Evolutionary conservation across 2,113 vertebrate genomes (phyloP).

Genomic region (Piliocolobus tephrosceles): DNA sequence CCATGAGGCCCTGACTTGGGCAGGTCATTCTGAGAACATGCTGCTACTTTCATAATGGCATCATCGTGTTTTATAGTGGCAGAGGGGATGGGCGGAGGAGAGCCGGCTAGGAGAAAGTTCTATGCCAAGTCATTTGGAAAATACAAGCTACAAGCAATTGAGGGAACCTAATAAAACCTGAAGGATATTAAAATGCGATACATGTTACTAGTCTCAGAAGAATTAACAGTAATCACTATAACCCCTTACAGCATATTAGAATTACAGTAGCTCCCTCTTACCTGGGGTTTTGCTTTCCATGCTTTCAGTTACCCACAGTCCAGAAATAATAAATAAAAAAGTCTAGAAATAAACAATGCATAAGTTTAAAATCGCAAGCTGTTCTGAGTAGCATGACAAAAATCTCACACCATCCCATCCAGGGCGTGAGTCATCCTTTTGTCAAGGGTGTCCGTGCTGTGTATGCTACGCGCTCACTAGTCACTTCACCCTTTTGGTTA

Average conservation of each 20-base stretch:
- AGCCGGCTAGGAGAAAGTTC: slow-evolving; percentile 51
- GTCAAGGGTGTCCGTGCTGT: not conserved
- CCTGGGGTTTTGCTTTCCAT: not conserved
- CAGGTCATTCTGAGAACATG: slow-evolving; percentile 67
- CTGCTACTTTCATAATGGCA: slow-evolving; percentile 49
- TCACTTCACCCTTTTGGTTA: not conserved
- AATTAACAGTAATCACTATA: slow-evolving; percentile 5
- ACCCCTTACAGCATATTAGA: slow-evolving; percentile 32
- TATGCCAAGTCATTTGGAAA: slow-evolving; percentile 61
- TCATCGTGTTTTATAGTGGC: slow-evolving; percentile 66
- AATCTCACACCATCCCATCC: not conserved
- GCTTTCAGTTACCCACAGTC: not conserved
- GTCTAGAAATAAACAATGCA: not conserved
- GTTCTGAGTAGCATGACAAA: not conserved
- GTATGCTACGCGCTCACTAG: not conserved
- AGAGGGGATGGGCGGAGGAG: not conserved
- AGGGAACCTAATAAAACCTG: slow-evolving; percentile 68
- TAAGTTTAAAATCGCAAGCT: not conserved
- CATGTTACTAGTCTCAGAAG: slow-evolving; percentile 62
- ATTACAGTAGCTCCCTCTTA: slow-evolving; percentile 12
- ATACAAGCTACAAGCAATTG: slow-evolving; percentile 53
- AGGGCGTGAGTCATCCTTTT: not conserved
- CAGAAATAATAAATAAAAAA: not conserved
- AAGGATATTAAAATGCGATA: slow-evolving; percentile 55
- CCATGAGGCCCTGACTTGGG: slow-evolving; percentile 36